Evolutionary conservation across 2,797 vertebrate genomes (phyloP).

Genomic region (Enteromius trimaculatus): DNA sequence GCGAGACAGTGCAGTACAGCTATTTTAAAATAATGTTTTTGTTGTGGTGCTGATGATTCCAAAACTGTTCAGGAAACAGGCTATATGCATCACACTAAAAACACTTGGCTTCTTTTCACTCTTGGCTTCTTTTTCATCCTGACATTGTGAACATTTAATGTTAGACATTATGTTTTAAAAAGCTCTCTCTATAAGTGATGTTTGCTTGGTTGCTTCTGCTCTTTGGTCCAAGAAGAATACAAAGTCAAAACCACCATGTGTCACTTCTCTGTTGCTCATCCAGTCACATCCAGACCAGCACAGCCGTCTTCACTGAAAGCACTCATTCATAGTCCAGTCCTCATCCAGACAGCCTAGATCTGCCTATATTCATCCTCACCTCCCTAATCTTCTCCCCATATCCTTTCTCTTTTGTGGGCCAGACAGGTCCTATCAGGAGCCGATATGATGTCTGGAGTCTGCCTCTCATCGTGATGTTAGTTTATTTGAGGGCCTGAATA

Average conservation of each 20-base stretch:
- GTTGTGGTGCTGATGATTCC: not conserved
- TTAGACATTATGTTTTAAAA: not conserved
- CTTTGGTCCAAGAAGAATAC: not conserved
- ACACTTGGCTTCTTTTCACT: not conserved
- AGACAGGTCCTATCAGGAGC: slow-evolving; percentile 85
- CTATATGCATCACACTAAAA: not conserved
- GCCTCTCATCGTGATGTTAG: slow-evolving; percentile 26
- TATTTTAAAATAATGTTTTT: not conserved
- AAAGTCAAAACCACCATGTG: slow-evolving; percentile 3
- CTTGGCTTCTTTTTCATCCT: not conserved
- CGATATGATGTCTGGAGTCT: slow-evolving; percentile 85
- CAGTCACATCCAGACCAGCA: slow-evolving; percentile 73
- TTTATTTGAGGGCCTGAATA: slow-evolving; percentile 64
- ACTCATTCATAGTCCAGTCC: slow-evolving; percentile 82
- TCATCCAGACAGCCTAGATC: slow-evolving; percentile 88
- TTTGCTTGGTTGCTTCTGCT: not conserved
- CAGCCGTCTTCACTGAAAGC: slow-evolving; percentile 80
- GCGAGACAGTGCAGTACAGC: not conserved
- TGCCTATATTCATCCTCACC: slow-evolving; percentile 87
- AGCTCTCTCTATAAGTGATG: not conserved
- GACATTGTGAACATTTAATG: slow-evolving; percentile 11
- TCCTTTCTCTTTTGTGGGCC: slow-evolving; percentile 80
- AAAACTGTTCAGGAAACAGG: not conserved
- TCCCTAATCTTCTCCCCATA: slow-evolving; percentile 81
- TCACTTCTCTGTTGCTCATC: slow-evolving; percentile 2